A percentile compares a stretch with the other conserved stretches of the same genome.
Evolutionary conservation across 2,797 vertebrate genomes (phyloP).

Genomic region (Hippoglossus hippoglossus): DNA sequence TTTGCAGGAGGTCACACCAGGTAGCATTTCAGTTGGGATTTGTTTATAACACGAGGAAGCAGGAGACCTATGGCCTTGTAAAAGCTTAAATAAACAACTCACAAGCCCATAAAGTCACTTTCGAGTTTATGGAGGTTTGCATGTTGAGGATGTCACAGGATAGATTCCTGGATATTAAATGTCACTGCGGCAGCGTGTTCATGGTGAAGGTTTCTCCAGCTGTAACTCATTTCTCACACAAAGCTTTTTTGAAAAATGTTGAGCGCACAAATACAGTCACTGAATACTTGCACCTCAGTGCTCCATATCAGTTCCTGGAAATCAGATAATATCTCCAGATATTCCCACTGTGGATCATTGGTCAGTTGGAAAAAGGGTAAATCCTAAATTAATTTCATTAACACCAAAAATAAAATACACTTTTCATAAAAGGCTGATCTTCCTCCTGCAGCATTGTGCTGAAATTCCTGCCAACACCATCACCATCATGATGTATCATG

Average conservation of each 20-base stretch:
- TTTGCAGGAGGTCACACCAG: slow-evolving; percentile 15
- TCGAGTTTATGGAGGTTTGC: slow-evolving; percentile 21
- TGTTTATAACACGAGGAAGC: slow-evolving; percentile 1
- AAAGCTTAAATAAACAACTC: no score
- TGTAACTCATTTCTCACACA: not conserved
- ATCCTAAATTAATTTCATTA: not conserved
- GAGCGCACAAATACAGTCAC: not conserved
- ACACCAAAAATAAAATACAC: not conserved
- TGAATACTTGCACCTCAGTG: not conserved
- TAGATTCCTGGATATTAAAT: no score
- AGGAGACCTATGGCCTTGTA: no score
- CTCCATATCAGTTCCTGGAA: not conserved
- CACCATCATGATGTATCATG: slow-evolving; percentile 25
- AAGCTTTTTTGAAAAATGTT: not conserved
- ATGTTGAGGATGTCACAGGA: slow-evolving; percentile 3
- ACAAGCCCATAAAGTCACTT: no score
- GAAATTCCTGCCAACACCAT: slow-evolving; percentile 10
- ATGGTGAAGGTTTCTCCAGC: not conserved
- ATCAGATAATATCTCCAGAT: not conserved
- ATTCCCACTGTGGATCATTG: not conserved
- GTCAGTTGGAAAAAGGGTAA: not conserved
- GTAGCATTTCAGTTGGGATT: slow-evolving; percentile 17
- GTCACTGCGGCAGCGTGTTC: no score
- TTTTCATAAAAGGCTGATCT: not conserved
- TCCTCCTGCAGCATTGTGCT: slow-evolving; percentile 23